phyloP scores from a whole-genome alignment of 2,113 vertebrate species.

The Gulo gulo region DNA sequence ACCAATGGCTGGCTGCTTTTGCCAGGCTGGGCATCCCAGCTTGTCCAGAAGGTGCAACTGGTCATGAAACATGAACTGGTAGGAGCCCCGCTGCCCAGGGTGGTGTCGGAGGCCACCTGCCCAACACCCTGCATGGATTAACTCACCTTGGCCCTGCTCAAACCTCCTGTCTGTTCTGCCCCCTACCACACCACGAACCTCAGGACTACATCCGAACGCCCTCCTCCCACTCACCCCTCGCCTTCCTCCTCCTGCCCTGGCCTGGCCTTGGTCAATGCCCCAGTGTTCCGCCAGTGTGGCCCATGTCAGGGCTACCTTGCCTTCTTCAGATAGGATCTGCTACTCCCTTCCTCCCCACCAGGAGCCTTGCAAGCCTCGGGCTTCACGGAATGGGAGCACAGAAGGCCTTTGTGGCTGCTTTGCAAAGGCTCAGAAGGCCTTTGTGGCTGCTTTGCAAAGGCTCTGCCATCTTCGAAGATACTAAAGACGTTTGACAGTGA shows the following conservation, averaged over 20 bases:
- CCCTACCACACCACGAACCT: background rate
- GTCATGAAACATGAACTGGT: background rate
- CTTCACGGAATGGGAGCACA: background rate
- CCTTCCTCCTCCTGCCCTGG: background rate
- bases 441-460: background rate
- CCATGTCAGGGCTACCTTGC: background rate
- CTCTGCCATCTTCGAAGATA: background rate
- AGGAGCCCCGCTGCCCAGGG: background rate
- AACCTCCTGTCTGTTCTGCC: background rate
- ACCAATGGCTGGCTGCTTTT: background rate
- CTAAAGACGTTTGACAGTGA: background rate
- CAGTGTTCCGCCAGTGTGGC: background rate
- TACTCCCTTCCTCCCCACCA: background rate
- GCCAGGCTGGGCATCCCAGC: background rate
- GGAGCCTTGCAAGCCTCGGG: background rate
- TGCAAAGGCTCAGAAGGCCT: background rate
- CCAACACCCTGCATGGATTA: fast-evolving
- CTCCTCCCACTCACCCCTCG: fast-evolving
- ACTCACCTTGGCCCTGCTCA: fast-evolving
- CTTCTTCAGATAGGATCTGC: background rate
- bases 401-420: background rate
- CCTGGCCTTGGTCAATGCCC: background rate
- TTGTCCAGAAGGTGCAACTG: background rate
- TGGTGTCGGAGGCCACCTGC: fast-evolving
- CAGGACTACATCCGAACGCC: background rate